Evolutionary conservation across 2,888 invertebrate genomes (phyloP), one percentile per base, ranked within the genome.

Genomic region (Dryadula phaetusa): DNA sequence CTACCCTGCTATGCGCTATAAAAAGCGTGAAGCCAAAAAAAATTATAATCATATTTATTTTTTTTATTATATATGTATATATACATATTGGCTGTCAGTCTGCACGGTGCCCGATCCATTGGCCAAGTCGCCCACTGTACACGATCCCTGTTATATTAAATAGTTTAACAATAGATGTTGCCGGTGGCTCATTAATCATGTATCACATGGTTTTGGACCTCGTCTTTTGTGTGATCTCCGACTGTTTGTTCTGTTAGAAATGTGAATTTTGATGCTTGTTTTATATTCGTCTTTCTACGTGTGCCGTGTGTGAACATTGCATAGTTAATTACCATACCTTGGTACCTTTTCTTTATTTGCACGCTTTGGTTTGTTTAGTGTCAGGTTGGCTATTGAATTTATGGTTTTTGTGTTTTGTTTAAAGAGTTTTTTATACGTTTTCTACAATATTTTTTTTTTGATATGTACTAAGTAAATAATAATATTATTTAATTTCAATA

Each of bases 161-260:
- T 90, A 90, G 86, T 89, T 86, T 82, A 83, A 92, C 92, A 92
- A 91, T 90, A 86, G 86, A 85, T 82, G 85, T 85, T 86, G 86
- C 80, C 81, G 79, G 81, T 74, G 75, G 69, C 72, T 81, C 86
- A 90, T 91, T 88, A 92, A 89, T 83, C 83, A 88, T 92, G 86
- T 83, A 92, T 77, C 75, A 72, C 72, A 81, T 83, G 82, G 82
- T 76, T 82, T 82, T 82, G 86, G 87, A 87, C 90, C n/a, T n/a
- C 86, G 83, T 79, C 84, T 83, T 85, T 87, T 81, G 79, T 85
- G 81, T 77, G 82, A 83, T 84, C 82, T 77, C 78, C 77, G 74
- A 70, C 68, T 81, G 77, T 80, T 81, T 82, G 80, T 70, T 71
- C 66, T 67, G 69, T 66, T 69, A 66, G 66, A 70, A 72, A 72